Evolutionary conservation across 2,113 vertebrate genomes (phyloP).

Genomic region (Piaya cayana): DNA sequence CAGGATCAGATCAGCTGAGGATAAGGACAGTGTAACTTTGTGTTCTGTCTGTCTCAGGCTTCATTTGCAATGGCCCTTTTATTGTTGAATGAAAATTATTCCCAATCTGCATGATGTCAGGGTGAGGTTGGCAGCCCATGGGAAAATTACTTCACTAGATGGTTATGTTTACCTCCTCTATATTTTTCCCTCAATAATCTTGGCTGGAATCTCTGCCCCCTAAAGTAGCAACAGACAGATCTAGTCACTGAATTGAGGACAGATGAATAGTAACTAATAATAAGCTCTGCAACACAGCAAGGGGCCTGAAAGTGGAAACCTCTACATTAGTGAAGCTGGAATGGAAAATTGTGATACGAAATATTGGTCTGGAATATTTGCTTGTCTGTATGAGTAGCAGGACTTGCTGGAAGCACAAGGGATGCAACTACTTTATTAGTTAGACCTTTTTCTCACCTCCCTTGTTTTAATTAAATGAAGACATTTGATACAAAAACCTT

Average conservation of each 20-base stretch:
- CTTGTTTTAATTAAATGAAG: conserved; percentile 35
- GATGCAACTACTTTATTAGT: background rate
- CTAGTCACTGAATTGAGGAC: conserved; percentile 5
- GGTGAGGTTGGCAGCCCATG: background rate
- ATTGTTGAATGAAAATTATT: conserved; percentile 17
- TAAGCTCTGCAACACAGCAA: conserved; percentile 12
- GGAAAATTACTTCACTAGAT: background rate
- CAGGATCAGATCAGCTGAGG: background rate
- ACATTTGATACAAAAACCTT: background rate
- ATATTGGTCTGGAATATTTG: background rate
- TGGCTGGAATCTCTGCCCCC: conserved; percentile 2
- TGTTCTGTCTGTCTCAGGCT: background rate
- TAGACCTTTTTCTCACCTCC: background rate
- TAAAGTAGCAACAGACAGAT: conserved; percentile 3
- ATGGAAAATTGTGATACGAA: background rate
- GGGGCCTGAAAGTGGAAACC: background rate
- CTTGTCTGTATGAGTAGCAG: background rate
- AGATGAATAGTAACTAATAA: conserved; percentile 52
- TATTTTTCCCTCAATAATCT: background rate
- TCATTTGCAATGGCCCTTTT: background rate
- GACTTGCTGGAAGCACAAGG: background rate
- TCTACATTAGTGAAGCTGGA: background rate
- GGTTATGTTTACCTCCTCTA: background rate
- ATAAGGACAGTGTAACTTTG: background rate
- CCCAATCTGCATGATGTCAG: background rate